Evolutionary conservation across 2,888 invertebrate genomes (phyloP).

Genomic region (Teleiodes luculella): DNA sequence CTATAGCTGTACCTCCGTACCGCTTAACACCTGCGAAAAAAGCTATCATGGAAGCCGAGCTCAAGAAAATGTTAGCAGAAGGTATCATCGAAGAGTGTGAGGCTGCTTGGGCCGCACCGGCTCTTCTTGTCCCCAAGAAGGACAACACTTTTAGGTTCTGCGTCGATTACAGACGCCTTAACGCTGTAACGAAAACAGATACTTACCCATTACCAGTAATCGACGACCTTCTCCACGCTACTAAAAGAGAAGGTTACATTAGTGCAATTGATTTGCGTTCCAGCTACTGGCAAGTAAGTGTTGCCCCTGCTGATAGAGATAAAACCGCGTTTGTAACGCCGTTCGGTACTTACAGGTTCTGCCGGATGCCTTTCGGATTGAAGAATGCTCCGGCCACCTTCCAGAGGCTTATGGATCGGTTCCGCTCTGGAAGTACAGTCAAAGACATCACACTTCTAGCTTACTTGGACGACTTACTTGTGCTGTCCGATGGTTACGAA

Average conservation of each 20-base stretch:
- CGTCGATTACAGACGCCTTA: constrained; percentile 37
- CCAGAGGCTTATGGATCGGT: constrained; percentile 25
- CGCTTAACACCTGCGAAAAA: constrained; percentile 31
- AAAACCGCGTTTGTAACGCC: constrained; percentile 42
- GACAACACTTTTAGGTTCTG: constrained; percentile 35
- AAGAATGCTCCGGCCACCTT: too few species aligned
- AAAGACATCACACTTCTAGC: constrained; percentile 18
- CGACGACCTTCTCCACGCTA: constrained; percentile 38
- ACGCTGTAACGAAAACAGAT: constrained; percentile 12
- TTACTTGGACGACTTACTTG: constrained; percentile 31
- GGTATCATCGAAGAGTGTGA: constrained; percentile 36
- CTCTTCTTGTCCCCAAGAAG: constrained; percentile 43
- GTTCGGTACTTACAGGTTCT: constrained; percentile 38
- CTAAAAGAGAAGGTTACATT: constrained; percentile 32
- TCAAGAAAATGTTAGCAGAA: constrained; percentile 35
- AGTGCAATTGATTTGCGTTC: constrained; percentile 29
- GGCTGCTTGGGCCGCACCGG: constrained; percentile 44
- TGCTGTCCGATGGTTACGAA: constrained; percentile 25
- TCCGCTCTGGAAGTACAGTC: constrained; percentile 11
- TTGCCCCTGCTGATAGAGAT: constrained; percentile 29
- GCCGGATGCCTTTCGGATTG: constrained; percentile 41
- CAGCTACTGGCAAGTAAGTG: constrained; percentile 33
- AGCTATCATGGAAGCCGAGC: constrained; percentile 28
- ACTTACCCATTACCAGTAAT: constrained; percentile 48
- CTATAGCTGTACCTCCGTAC: constrained; percentile 40